Evolutionary conservation across 2,888 invertebrate species (phyloP).

Genomic region (Agelastica alni): DNA sequence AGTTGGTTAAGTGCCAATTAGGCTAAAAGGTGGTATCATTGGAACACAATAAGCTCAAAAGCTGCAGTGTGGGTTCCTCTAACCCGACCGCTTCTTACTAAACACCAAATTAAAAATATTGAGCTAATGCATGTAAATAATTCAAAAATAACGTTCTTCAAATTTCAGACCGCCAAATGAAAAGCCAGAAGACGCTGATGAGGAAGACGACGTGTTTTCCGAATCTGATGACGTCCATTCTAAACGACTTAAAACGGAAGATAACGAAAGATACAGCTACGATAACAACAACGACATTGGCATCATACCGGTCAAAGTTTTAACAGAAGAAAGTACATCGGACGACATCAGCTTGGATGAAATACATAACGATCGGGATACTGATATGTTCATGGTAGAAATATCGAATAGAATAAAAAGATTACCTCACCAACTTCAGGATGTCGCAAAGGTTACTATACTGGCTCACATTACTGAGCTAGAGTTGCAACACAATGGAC

Average conservation of each 20-base stretch:
- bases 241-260: not conserved
- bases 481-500: slow-evolving; percentile 13
- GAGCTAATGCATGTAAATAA: no score
- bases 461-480: slow-evolving; percentile 22
- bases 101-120: no score
- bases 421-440: slow-evolving; percentile 14
- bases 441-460: slow-evolving; percentile 22
- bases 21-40: no score
- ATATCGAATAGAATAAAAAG: slow-evolving; percentile 18
- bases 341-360: not conserved
- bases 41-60: no score
- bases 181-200: slow-evolving; percentile 7
- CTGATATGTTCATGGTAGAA: slow-evolving; percentile 18
- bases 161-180: not conserved
- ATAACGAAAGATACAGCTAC: slow-evolving; percentile 1
- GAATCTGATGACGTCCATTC: slow-evolving; percentile 18
- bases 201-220: slow-evolving; percentile 25
- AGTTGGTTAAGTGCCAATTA: no score
- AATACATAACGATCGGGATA: slow-evolving; percentile 3
- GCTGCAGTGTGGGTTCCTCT: no score
- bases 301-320: not conserved
- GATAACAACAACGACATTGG: slow-evolving; percentile 4
- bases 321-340: not conserved
- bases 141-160: no score
- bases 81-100: no score